phyloP scores from a whole-genome alignment of 2,888 invertebrate species.

The Diadegma fenestrale region DNA sequence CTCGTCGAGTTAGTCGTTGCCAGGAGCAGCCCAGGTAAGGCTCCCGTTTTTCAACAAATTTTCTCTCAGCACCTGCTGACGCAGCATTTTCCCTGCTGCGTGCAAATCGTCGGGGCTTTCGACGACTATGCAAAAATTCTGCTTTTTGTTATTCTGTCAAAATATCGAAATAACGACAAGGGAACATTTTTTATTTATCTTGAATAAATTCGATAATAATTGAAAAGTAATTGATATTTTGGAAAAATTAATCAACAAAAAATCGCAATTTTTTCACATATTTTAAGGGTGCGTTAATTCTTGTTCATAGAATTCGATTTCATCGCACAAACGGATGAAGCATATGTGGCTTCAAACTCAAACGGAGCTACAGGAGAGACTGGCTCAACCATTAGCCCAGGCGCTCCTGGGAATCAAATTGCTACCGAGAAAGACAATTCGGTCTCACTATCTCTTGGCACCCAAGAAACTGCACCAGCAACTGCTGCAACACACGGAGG shows the following conservation, averaged over 20 bases:
- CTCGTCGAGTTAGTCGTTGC: conserved; percentile 89
- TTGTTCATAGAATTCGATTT: conserved; percentile 57
- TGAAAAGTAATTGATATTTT: no score
- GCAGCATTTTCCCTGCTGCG: not conserved
- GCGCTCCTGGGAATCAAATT: conserved; percentile 74
- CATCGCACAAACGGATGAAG: conserved; percentile 82
- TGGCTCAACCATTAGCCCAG: conserved; percentile 82
- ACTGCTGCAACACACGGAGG: conserved; percentile 74
- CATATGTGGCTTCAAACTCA: conserved; percentile 82
- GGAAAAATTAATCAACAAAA: no score
- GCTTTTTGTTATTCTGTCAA: not conserved
- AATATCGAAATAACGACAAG: not conserved
- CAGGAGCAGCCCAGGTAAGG: conserved; percentile 86
- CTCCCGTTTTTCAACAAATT: not conserved
- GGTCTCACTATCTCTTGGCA: conserved; percentile 72
- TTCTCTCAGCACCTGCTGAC: not conserved
- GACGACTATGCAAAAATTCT: not conserved
- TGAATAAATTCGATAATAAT: no score
- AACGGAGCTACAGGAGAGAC: conserved; percentile 80
- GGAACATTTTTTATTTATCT: not conserved
- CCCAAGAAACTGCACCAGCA: conserved; percentile 72
- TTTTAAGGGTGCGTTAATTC: not conserved
- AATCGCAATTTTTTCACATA: not conserved
- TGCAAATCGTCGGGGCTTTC: not conserved
- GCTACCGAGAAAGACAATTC: conserved; percentile 81